Evolutionary conservation across 37 sponge, comb jelly and placozoan species (phyloP).

Genomic region (Crambe crambe): DNA sequence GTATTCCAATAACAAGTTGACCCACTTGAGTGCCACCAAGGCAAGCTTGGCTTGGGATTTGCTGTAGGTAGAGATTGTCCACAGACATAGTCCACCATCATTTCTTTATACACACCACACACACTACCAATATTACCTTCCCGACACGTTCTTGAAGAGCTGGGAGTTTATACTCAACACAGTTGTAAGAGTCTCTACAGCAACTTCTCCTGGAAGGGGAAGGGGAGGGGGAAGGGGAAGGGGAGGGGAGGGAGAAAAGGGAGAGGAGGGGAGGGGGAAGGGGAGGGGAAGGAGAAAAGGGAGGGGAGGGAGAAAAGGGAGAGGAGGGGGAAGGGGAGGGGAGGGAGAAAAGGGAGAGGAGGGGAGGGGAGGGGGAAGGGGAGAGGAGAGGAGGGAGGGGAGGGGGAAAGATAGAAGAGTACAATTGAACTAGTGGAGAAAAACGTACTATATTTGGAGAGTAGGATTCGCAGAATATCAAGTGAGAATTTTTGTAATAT

Average conservation of each 20-base stretch:
- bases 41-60: slow-evolving; percentile 28
- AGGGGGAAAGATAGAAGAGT: neutral
- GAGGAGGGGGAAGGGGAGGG: no score
- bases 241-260: no score
- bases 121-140: neutral
- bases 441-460: neutral
- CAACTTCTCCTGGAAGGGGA: neutral
- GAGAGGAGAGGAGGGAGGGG: no score
- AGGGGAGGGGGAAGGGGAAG: neutral
- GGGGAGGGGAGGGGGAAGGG: no score
- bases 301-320: no score
- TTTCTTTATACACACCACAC: neutral
- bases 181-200: neutral
- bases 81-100: no score
- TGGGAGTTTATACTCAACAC: neutral
- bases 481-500: no score
- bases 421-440: neutral
- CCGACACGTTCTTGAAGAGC: neutral
- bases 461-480: neutral
- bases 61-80: no score
- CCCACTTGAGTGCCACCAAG: slow-evolving; percentile 30
- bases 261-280: no score
- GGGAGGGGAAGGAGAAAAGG: no score
- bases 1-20: neutral
- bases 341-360: no score